Percentiles rank a stretch among this genome's conserved stretches.
Evolutionary conservation across 2,797 vertebrate species (phyloP).

Genomic region (Pempheris klunzingeri): DNA sequence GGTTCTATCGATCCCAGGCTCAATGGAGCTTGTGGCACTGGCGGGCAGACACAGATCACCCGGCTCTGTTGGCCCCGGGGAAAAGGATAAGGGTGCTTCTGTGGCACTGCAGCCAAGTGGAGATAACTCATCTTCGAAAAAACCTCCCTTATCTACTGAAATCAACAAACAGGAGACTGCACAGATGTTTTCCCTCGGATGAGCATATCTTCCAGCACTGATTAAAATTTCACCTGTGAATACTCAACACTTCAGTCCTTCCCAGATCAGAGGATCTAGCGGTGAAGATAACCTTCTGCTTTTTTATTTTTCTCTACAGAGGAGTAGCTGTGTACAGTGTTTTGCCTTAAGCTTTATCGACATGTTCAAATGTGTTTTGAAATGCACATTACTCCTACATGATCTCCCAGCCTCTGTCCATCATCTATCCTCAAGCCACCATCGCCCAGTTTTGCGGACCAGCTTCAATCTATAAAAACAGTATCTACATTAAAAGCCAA

Average conservation of each 20-base stretch:
- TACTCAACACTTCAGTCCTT: neutral
- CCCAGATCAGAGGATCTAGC: neutral
- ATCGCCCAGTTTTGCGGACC: too few species aligned
- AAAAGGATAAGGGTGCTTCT: conserved; percentile 15
- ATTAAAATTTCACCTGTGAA: conserved; percentile 10
- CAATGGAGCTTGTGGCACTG: conserved; percentile 47
- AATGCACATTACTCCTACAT: conserved; percentile 30
- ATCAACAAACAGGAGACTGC: neutral
- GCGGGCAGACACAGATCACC: conserved; percentile 41
- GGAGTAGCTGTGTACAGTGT: conserved; percentile 2
- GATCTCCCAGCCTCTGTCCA: conserved; percentile 7
- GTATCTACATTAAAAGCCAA: too few species aligned
- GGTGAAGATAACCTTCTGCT: conserved; percentile 1
- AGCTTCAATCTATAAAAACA: too few species aligned
- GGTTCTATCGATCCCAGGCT: conserved; percentile 64
- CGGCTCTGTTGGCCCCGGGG: neutral
- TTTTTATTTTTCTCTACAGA: conserved; percentile 4
- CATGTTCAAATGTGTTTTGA: neutral
- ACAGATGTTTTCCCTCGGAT: conserved; percentile 26
- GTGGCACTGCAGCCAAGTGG: conserved; percentile 18
- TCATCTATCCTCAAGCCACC: too few species aligned
- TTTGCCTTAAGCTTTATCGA: conserved; percentile 18
- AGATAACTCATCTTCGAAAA: conserved; percentile 17
- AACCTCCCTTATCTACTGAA: conserved; percentile 6
- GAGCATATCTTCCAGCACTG: conserved; percentile 5